Conservation (phyloP, 2,888 invertebrate species). For the Drosophila stalkeri region DNA sequence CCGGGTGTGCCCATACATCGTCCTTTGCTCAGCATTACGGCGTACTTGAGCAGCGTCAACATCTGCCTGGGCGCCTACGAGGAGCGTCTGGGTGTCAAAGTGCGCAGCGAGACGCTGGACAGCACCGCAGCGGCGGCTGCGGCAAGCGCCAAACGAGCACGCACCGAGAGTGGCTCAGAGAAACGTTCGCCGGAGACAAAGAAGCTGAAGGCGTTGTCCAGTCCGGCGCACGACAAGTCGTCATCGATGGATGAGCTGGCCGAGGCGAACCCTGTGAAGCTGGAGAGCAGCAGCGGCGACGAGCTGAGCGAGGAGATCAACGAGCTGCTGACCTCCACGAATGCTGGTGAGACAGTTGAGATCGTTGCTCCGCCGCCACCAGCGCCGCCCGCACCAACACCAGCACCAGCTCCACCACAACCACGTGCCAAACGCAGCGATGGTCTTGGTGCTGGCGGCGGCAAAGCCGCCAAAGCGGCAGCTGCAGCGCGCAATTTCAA, state of each 20-base stretch:
- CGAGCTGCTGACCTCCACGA: slow-evolving; percentile 60
- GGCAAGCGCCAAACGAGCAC: slow-evolving; percentile 84
- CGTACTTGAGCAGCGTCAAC: slow-evolving; percentile 91
- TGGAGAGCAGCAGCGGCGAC: slow-evolving; percentile 66
- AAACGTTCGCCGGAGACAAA: slow-evolving; percentile 86
- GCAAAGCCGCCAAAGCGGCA: slow-evolving; percentile 55
- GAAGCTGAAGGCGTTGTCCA: slow-evolving; percentile 83
- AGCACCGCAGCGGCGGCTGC: slow-evolving; percentile 70
- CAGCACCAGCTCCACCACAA: slow-evolving; percentile 16
- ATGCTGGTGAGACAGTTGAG: slow-evolving; percentile 11
- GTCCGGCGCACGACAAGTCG: slow-evolving; percentile 56
- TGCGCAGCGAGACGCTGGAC: slow-evolving; percentile 85
- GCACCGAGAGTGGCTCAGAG: slow-evolving; percentile 88
- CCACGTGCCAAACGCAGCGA: slow-evolving; percentile 57
- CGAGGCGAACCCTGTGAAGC: slow-evolving; percentile 14
- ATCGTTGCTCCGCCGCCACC: slow-evolving; percentile 2
- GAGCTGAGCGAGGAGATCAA: slow-evolving; percentile 81
- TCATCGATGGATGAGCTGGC: slow-evolving; percentile 43
- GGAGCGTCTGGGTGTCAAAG: slow-evolving; percentile 88
- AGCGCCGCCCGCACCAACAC: slow-evolving; percentile 1
- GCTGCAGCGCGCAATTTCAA: slow-evolving; percentile 76
- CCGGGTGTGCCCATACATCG: slow-evolving; percentile 89
- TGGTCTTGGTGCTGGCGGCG: slow-evolving; percentile 22
- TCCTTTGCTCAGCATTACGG: slow-evolving; percentile 90
- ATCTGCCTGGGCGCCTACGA: slow-evolving; percentile 92